Conservation (phyloP, 2,797 vertebrate species). For the Phrynocephalus forsythii region DNA sequence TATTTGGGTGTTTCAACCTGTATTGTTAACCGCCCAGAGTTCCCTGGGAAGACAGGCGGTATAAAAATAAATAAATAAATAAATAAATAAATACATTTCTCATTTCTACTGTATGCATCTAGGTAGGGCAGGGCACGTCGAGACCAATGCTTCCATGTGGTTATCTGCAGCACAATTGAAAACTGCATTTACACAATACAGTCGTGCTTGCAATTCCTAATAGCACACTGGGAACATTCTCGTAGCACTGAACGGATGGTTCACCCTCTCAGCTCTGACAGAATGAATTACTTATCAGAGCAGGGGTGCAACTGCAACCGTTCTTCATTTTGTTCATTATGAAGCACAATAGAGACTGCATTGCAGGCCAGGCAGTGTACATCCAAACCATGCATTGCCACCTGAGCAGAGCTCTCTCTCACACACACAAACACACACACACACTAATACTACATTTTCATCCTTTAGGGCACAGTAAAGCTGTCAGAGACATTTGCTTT, state of each 20-base stretch:
- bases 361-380: neutral
- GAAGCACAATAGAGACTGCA: neutral
- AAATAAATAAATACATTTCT: too few relatives aligned
- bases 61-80: neutral
- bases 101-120: neutral
- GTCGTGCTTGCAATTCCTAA: neutral
- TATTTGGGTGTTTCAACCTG: too few relatives aligned
- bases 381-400: neutral
- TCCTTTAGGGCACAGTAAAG: slow-evolving; percentile 93
- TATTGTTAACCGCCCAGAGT: too few relatives aligned
- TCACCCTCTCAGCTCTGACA: neutral
- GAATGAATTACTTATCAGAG: neutral
- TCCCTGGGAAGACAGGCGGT: too few relatives aligned
- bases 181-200: neutral
- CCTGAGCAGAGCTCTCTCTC: neutral
- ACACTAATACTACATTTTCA: neutral
- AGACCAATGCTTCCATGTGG: neutral
- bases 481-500: slow-evolving; percentile 96
- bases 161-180: neutral
- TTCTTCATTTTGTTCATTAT: slow-evolving; percentile 15
- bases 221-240: neutral
- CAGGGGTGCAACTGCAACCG: neutral
- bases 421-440: too few relatives aligned
- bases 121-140: neutral
- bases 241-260: neutral